Base-by-base conservation (phyloP, 1,140 invertebrate species). In the Drosophila bifasciata region DNA sequence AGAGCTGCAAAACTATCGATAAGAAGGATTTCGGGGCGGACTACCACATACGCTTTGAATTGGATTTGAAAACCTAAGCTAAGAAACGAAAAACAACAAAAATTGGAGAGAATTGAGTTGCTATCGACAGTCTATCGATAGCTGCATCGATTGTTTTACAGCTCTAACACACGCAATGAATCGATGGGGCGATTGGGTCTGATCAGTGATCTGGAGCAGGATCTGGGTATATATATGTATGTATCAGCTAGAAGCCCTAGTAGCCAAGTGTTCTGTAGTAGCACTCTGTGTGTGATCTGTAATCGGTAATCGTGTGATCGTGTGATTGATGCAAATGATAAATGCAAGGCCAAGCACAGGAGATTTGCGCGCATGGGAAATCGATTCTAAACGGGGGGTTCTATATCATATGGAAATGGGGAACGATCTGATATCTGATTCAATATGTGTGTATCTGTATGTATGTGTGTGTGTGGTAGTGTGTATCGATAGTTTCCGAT, bases 261-360 rank as follows among this genome's bases (percentile, higher is more conserved):
- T 73, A 74, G 69, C 63, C 49, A 70, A 55, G 15, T 25, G 23
- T 21, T 40, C 25, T 32, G 19, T 21, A 40, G 41, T 44, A 32
- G n/a, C 41, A 41, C 40, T 68, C 8, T 8, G 55, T 56, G 55
- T 52, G n/a, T 50, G 32, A 32, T 32, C 28, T 32, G 28, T 32
- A 6, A 25, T 6, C 23, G 41, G 32, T 28, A 7, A 28, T 28
- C 28, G 28, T 28, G 5, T 25, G 23, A 25, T 25, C 23, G 25
- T 16, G 61, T 71, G 50, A 57, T 45, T 39, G 36, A 28, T 71
- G 73, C 53, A 80, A 83, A 78, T 83, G 79, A 70, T 66, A 74
- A 83, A 69, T 55, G 57, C 58, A 78, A 83, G 63, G 59, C 74
- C 79, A 77, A 81, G 79, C 73, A 72, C 66, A 68, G 66, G 66